These are phyloP conservation scores for Thysanoteuthis rhombus DNA, from an alignment of 2,888 invertebrate genomes.

Conservation along the genomic window DNA sequence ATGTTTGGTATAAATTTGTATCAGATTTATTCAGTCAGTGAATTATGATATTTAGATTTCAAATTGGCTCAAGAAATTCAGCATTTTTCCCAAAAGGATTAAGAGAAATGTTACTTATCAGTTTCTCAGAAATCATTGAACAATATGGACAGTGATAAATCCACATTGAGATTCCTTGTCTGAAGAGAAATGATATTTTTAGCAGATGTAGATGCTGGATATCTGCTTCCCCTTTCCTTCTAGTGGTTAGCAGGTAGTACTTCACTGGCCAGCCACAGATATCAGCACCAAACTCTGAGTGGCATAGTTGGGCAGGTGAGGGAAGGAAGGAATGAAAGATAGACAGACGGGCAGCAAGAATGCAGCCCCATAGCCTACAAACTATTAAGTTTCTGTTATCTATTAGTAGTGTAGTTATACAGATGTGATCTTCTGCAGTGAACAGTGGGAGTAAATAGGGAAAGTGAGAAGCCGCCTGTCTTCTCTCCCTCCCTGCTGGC, in stretches of 20 bases:
- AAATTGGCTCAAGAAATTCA: neutral
- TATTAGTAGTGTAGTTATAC: neutral
- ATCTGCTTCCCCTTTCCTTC: neutral
- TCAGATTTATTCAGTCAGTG: neutral
- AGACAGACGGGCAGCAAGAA: neutral
- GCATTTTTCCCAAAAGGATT: neutral
- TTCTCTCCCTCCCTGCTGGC: neutral
- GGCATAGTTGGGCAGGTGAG: neutral
- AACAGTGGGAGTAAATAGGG: neutral
- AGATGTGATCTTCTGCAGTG: constrained; percentile 12
- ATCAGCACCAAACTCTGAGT: neutral
- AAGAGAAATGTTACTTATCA: neutral
- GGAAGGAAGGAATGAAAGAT: neutral
- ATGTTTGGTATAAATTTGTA: neutral
- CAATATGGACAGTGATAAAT: neutral
- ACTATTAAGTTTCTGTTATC: constrained; percentile 12
- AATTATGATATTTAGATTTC: neutral
- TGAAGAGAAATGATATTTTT: neutral
- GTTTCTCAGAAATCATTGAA: neutral
- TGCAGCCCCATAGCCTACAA: neutral
- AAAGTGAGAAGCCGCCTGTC: neutral
- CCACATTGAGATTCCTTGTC: neutral
- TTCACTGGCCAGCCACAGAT: neutral
- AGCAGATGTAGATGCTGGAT: neutral
- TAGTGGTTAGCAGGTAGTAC: neutral